These are phyloP conservation scores for Chionomys nivalis DNA, from an alignment of 2,113 vertebrate species.

Conservation along the genomic window DNA sequence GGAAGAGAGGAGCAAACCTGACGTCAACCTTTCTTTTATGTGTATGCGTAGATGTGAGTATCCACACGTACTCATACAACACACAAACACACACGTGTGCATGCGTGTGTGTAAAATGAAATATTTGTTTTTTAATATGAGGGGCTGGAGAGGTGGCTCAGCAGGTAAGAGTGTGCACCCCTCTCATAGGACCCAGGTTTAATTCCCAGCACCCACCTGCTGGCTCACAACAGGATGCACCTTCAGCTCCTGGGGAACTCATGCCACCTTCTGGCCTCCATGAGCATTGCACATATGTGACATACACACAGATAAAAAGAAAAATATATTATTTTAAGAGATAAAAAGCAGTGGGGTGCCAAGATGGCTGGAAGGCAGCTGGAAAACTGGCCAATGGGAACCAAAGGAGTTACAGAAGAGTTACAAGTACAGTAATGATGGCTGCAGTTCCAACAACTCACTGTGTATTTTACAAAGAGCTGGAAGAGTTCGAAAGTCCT, in stretches of 20 bases:
- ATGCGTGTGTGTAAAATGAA: not conserved
- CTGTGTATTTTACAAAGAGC: not conserved
- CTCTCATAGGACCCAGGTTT: not conserved
- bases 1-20: not conserved
- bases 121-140: not conserved
- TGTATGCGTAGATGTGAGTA: not conserved
- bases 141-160: not conserved
- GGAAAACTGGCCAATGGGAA: not conserved
- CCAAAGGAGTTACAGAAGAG: no score
- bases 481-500: not conserved
- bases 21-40: not conserved
- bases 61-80: not conserved
- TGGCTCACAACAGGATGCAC: not conserved
- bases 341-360: not conserved
- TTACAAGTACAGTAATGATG: not conserved
- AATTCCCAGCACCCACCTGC: not conserved
- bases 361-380: not conserved
- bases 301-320: not conserved
- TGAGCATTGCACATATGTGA: not conserved
- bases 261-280: not conserved
- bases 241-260: not conserved
- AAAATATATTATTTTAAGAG: not conserved
- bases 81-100: not conserved
- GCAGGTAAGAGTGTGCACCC: not conserved
- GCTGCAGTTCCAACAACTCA: not conserved